Percentiles rank a stretch among this genome's conserved stretches.
Evolutionary conservation across 2,888 invertebrate species (phyloP).

Genomic region (Yponomeuta sedellus): DNA sequence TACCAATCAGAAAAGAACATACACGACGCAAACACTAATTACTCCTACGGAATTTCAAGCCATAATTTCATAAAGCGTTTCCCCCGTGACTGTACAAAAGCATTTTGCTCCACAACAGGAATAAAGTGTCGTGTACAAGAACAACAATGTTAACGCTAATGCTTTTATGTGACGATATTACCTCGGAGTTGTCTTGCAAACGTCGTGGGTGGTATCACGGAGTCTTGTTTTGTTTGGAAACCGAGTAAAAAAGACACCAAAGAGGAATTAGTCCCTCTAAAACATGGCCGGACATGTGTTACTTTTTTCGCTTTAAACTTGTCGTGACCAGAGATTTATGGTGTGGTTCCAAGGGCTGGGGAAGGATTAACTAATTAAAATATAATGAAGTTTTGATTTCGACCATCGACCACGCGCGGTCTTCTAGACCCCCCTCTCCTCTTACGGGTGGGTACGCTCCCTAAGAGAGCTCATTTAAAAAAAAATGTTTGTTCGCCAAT

Average conservation of each 20-base stretch:
- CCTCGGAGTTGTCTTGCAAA: conserved; percentile 30
- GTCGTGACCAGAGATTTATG: conserved; percentile 67
- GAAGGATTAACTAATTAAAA: conserved; percentile 43
- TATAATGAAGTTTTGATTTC: conserved; percentile 33
- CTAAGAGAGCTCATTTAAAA: too few species aligned
- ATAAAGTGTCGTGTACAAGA: conserved; percentile 15
- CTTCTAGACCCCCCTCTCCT: too few species aligned
- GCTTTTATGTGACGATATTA: conserved; percentile 40
- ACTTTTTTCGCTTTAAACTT: conserved; percentile 72
- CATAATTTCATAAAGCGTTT: not conserved
- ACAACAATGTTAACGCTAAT: conserved; percentile 24
- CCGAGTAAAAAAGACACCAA: conserved; percentile 54
- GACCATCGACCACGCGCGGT: too few species aligned
- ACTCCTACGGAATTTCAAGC: not conserved
- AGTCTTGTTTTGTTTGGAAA: conserved; percentile 51
- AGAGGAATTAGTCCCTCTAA: conserved; percentile 74
- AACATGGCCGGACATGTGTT: conserved; percentile 72
- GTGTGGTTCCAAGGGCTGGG: conserved; percentile 30
- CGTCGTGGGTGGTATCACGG: conserved; percentile 68
- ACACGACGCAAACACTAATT: not conserved
- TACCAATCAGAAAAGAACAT: not conserved
- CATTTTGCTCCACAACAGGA: conserved; percentile 21
- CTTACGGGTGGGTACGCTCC: too few species aligned
- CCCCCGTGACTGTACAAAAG: conserved; percentile 22
- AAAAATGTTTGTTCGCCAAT: too few species aligned